Evolutionary conservation across 1,140 invertebrate genomes (phyloP), one percentile per base, ranked within the genome.

Genomic region (Drosophila mayri): DNA sequence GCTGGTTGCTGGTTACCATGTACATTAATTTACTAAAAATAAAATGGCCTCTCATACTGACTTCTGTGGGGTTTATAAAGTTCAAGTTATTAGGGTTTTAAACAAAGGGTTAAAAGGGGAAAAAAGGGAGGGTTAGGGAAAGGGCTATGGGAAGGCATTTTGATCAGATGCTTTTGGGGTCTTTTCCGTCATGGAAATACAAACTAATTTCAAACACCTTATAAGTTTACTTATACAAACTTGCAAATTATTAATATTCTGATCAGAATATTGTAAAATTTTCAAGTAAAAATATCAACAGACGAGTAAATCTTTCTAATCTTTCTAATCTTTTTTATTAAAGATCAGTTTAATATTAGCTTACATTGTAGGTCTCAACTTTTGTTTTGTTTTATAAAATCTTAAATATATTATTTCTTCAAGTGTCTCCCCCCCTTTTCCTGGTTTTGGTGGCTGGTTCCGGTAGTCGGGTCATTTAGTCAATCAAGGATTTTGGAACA

Each of bases 401-500:
- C 38, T 30, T 2, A 4, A 9, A 11, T 12, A 30, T 62, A 38
- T 28, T 57, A 40, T 57, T 57, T 57, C 32, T 41, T 10, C n/a
- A 16, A 62, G 58, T 50, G 60, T 47, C 44, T 14, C 35, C 35
- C 35, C 35, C 37, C 43, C 35, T 37, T 64, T 68, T 64, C 60
- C 44, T 50, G 60, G 60, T 18, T 44, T 52, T 50, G 41, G 49
- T 28, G 61, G 28, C 38, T 65, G 38, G 62, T 37, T 44, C 22
- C 20, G 38, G 61, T 50, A 52, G 46, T 66, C 64, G 61, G 68
- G 73, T 76, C 60, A 76, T 75, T 76, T 75, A 66, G 70, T 77
- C 75, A 72, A 84, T 78, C 74, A 76, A 76, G 73, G 57, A 78
- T 57, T 52, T 20, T 20, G 38, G 41, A 76, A 77, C 75, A 77